Base-by-base conservation (phyloP, 2,888 invertebrate species). In the Digitonthophagus gazella region DNA sequence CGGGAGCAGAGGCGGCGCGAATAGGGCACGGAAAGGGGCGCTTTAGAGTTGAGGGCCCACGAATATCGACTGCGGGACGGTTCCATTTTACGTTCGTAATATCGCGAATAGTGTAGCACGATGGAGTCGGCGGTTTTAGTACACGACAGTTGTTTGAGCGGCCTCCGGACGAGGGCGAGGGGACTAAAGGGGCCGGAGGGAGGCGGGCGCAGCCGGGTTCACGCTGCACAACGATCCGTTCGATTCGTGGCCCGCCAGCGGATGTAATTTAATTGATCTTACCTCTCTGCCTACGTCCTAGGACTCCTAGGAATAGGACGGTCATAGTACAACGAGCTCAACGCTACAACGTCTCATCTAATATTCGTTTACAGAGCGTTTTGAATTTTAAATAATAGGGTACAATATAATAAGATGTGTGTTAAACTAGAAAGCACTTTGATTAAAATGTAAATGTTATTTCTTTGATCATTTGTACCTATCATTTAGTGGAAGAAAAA, bases 131-230 rank as follows among this genome's bases (percentile, higher is more conserved):
- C 78, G 79, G 78, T 80, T 77, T 75, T 79, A 77, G 76, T 78
- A 79, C 78, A 80, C 80, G 80, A 81, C 81, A 80, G 80, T 80
- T 80, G 81, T 81, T 81, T 80, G 80, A 80, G 78, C 78, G 78
- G 79, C 77, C 76, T 78, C 75, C 76, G 54, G 16, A 57, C 57
- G 57, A 61, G 3, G 19, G 61, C 19, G n/a, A 15, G 20, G 61
- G 61, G 15, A 18, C 28, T 11, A 18, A 71, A 67, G 71, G 73
- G 74, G 76, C 71, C 73, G 71, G 74, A 74, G 73, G 71, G 69
- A 72, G 75, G 20, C 19, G 19, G 61, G 72, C 72, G 74, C 75
- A 79, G 80, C 78, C 80, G 72, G 80, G 71, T 80, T 80, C 75
- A 81, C 80, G 77, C 80, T 73, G 80, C 78, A 76, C 74, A 79